These are phyloP conservation scores for Palaemon carinicauda DNA, from an alignment of 1,140 invertebrate genomes.

Conservation along the genomic window DNA sequence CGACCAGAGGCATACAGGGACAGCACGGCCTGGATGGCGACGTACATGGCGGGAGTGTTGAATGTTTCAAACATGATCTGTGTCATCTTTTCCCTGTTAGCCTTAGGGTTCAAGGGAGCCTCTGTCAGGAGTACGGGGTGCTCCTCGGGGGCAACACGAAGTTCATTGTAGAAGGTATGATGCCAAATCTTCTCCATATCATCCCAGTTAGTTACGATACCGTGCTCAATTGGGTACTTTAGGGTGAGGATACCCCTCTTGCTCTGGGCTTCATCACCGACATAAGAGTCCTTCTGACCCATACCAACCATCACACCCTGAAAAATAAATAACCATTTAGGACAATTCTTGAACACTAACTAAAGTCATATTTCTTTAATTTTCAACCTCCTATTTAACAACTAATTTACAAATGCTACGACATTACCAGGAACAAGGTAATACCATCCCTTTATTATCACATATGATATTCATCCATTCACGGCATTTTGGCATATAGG, in stretches of 20 bases:
- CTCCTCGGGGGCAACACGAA: conserved; percentile 94
- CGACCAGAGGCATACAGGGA: conserved; percentile 92
- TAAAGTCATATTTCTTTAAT: too few species aligned
- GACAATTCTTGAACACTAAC: too few species aligned
- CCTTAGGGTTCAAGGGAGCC: conserved; percentile 88
- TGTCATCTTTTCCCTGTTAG: conserved; percentile 89
- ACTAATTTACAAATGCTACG: too few species aligned
- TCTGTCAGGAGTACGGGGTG: conserved; percentile 77
- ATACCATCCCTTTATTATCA: too few species aligned
- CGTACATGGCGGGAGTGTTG: conserved; percentile 92
- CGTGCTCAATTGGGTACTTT: conserved; percentile 94
- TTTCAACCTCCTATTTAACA: too few species aligned
- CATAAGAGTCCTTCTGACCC: conserved; percentile 91
- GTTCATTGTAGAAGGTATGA: conserved; percentile 94
- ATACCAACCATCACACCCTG: conserved; percentile 92
- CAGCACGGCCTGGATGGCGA: conserved; percentile 89
- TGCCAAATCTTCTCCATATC: conserved; percentile 98
- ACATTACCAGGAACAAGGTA: too few species aligned
- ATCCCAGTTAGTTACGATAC: conserved; percentile 96
- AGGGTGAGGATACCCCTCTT: conserved; percentile 91
- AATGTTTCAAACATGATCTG: conserved; percentile 95
- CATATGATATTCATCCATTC: too few species aligned
- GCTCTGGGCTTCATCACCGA: conserved; percentile 93
- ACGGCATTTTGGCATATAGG: too few species aligned
- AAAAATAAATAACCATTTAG: too few species aligned